Percentiles rank a stretch among this genome's conserved stretches.
Conservation (phyloP, 2,888 invertebrate genomes). For the Ophion slaviceki region DNA sequence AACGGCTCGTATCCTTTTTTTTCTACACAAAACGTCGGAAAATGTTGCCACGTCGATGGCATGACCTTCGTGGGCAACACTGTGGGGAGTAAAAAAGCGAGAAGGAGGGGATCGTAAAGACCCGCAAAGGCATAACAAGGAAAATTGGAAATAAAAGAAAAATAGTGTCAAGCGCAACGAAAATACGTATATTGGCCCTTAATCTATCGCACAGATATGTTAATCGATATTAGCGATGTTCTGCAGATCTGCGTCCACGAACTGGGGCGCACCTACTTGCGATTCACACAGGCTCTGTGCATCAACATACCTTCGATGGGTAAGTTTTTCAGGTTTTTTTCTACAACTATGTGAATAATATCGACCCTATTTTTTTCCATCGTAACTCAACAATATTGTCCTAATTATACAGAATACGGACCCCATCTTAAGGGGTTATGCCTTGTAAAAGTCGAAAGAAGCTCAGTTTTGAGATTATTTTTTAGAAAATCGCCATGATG, state of each 20-base stretch:
- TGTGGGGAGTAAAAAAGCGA: neutral
- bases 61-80: neutral
- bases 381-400: neutral
- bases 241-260: constrained; percentile 98
- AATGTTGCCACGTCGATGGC: neutral
- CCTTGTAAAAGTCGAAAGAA: no score
- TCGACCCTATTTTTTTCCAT: neutral
- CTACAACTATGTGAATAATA: neutral
- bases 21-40: neutral
- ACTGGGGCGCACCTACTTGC: constrained; percentile 95
- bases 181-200: constrained; percentile 76
- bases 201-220: constrained; percentile 88
- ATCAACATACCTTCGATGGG: constrained; percentile 95
- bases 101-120: neutral
- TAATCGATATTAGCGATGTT: constrained; percentile 99
- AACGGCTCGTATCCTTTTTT: constrained; percentile 93
- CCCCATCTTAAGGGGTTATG: no score
- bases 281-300: constrained; percentile 94
- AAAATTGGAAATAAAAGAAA: constrained; percentile 2
- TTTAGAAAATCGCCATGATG: no score
- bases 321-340: constrained; percentile 84
- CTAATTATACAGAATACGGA: neutral
- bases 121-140: neutral
- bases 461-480: no score
- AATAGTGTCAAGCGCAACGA: constrained; percentile 7